Conservation (phyloP, 2,888 invertebrate genomes). For the Allophyes oxyacanthae region DNA sequence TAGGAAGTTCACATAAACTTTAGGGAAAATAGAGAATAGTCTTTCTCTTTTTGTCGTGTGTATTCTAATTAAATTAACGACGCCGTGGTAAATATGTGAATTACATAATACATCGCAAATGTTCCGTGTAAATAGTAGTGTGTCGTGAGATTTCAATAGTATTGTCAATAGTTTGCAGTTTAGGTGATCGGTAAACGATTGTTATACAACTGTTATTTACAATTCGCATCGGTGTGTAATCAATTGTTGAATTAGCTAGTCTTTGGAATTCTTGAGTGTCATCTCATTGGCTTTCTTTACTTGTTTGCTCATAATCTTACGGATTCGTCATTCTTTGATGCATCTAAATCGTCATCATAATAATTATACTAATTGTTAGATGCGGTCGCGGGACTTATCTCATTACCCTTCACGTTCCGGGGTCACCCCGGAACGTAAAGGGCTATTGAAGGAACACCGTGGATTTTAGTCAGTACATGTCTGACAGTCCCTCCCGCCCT, state of each 20-base stretch:
- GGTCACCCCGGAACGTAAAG: too few relatives aligned
- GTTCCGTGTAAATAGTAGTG: conserved; percentile 4
- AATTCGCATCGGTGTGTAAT: conserved; percentile 16
- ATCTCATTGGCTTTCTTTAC: conserved; percentile 35
- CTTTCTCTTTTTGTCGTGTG: conserved; percentile 62
- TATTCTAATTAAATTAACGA: conserved; percentile 59
- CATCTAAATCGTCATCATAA: too few relatives aligned
- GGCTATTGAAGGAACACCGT: too few relatives aligned
- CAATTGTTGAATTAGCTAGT: conserved; percentile 35
- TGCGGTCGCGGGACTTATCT: too few relatives aligned
- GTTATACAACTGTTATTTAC: conserved; percentile 21
- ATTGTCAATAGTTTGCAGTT: conserved; percentile 35
- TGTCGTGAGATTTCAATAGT: conserved; percentile 31
- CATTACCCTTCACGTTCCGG: too few relatives aligned
- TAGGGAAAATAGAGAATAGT: conserved; percentile 53
- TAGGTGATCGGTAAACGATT: conserved; percentile 17
- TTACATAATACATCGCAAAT: conserved; percentile 32
- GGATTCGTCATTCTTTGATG: background rate
- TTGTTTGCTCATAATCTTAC: conserved; percentile 15
- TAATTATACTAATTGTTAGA: too few relatives aligned
- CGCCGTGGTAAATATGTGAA: conserved; percentile 33
- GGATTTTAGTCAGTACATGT: too few relatives aligned
- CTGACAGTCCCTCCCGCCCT: too few relatives aligned
- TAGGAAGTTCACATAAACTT: conserved; percentile 63
- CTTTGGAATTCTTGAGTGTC: conserved; percentile 21